These are phyloP conservation scores for Pungitius pungitius DNA, from an alignment of 2,113 vertebrate genomes.

Conservation along the genomic window DNA sequence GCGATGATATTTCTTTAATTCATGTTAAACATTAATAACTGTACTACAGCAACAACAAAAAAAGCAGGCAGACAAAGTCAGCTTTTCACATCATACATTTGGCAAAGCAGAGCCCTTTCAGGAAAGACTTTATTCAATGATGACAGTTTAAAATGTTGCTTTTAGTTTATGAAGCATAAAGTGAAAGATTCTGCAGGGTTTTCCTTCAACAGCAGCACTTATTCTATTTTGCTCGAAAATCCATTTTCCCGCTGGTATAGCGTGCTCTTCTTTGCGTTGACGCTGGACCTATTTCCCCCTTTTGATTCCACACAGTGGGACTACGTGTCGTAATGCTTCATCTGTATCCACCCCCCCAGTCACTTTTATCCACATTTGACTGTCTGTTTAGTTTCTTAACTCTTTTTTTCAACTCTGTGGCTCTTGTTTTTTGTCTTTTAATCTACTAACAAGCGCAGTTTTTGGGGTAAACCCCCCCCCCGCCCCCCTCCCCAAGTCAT, in stretches of 20 bases:
- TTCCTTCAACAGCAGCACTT: not conserved
- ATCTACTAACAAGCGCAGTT: slow-evolving; percentile 16
- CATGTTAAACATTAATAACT: not conserved
- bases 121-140: not conserved
- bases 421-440: slow-evolving; percentile 6
- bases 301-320: not conserved
- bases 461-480: slow-evolving; percentile 19
- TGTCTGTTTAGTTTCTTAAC: not conserved
- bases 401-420: slow-evolving; percentile 7
- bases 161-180: not conserved
- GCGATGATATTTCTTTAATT: not conserved
- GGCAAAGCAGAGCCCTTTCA: not conserved
- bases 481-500: too few relatives aligned
- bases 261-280: not conserved
- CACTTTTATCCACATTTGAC: not conserved
- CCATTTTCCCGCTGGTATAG: not conserved
- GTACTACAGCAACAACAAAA: not conserved
- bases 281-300: not conserved
- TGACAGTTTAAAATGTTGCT: not conserved
- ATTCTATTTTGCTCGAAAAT: not conserved
- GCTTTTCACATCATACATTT: not conserved
- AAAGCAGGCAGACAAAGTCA: not conserved
- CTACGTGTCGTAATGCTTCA: not conserved
- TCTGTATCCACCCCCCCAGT: not conserved
- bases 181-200: not conserved